Evolutionary conservation across 2,888 invertebrate species (phyloP).

Genomic region (Orchesellides sinensis): DNA sequence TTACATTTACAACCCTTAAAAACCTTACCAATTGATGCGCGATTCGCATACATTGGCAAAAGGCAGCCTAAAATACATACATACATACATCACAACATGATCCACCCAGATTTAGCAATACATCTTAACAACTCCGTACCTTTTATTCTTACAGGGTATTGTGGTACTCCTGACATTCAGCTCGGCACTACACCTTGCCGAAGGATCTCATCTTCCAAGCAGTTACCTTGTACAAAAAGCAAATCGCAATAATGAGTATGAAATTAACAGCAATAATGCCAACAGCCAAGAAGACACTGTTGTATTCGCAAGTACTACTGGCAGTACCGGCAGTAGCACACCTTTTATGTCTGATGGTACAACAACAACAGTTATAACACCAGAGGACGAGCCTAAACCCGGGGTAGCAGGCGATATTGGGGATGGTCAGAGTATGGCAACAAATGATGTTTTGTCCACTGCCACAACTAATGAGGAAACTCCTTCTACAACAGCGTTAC

Average conservation of each 20-base stretch:
- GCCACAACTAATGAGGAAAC: background rate
- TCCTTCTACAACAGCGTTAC: background rate
- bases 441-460: conserved; percentile 1
- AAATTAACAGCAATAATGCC: conserved; percentile 12
- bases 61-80: too few relatives aligned
- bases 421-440: background rate
- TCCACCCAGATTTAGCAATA: too few relatives aligned
- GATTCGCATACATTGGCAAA: too few relatives aligned
- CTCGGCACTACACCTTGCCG: conserved; percentile 14
- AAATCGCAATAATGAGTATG: conserved; percentile 55
- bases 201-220: conserved; percentile 65
- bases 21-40: too few relatives aligned
- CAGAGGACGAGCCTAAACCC: conserved; percentile 2
- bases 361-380: background rate
- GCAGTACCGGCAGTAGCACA: background rate
- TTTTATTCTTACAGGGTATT: conserved; percentile 29
- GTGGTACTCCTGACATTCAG: conserved; percentile 38
- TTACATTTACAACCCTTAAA: too few relatives aligned
- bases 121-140: background rate
- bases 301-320: background rate
- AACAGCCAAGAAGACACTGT: background rate
- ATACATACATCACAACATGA: too few relatives aligned
- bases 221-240: conserved; percentile 63
- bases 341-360: conserved; percentile 5
- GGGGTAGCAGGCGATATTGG: background rate